Percentiles rank a stretch among this genome's conserved stretches.
Evolutionary conservation across 2,113 vertebrate species (phyloP).

Genomic region (Saccopteryx bilineata): DNA sequence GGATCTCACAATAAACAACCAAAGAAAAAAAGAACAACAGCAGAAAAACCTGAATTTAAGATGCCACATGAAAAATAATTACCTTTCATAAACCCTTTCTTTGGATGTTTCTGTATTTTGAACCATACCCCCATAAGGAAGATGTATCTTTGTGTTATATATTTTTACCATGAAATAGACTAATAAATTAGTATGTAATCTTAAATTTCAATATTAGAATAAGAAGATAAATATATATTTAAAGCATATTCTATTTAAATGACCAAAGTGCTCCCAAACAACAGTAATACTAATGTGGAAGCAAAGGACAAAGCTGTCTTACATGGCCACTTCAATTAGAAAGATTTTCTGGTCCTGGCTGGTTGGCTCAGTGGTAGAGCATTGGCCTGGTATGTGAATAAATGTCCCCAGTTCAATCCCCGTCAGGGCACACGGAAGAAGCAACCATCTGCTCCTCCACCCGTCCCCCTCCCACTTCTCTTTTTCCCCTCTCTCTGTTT

Average conservation of each 20-base stretch:
- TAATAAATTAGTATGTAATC: neutral
- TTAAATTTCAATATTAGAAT: conserved; percentile 17
- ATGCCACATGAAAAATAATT: neutral
- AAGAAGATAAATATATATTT: neutral
- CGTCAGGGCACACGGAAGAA: too few species aligned
- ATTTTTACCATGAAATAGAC: neutral
- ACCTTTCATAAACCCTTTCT: neutral
- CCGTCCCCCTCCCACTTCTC: too few species aligned
- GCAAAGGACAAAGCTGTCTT: neutral
- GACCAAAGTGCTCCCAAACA: neutral
- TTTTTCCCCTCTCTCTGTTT: too few species aligned
- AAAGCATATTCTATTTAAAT: neutral
- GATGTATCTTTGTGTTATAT: neutral
- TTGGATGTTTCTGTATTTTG: conserved; percentile 22
- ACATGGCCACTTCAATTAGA: neutral
- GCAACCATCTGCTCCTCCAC: too few species aligned
- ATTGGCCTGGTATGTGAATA: too few species aligned
- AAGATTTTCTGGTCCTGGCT: neutral
- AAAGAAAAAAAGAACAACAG: neutral
- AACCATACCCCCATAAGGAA: neutral
- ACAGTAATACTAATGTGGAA: neutral
- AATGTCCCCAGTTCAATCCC: too few species aligned
- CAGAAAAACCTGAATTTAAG: neutral
- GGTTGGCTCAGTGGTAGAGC: too few species aligned
- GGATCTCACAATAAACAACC: neutral